Base-by-base conservation (phyloP, 2,888 invertebrate species). In the Lagria hirta region DNA sequence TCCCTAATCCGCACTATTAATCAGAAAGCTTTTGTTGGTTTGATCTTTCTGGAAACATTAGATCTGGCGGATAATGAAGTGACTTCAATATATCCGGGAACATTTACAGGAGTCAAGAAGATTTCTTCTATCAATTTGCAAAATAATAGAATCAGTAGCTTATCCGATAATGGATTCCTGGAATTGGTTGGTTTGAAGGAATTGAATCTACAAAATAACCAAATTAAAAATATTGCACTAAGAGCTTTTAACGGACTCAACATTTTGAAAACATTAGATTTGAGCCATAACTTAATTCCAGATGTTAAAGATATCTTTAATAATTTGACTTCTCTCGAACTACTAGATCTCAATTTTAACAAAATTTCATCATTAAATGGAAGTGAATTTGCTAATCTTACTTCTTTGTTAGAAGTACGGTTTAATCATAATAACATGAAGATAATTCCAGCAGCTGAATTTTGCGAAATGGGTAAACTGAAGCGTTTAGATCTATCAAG, bases 31-130 rank as follows among this genome's bases (percentile, higher is more conserved):
- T 71, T 71, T 41, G 63, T 70, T 11, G 71, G 71, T 1, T 47
- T 71, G 21, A 66, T 70, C 8, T 71, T 68, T 43, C 35, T 71
- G 40, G 58, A 65, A 45, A 57, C 50, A 14, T 46, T 71, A 4
- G 48, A 55, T 18, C 38, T 71, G 22, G 52, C 61, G 18, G 36
- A 65, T 45, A 71, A 71, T 50, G 43, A 51, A 3, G 68, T 71
- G 15, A 52, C 48, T 45, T 57, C 56, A 2, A 61, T 71, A 10
- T 55, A 55, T 26, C 61, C 68, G 0, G 64, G 61, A 7, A 68
- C 68, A 1, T 71, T 71, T 43, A 56, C 42, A 7, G 70, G 69
- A 2, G 64, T 69, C 4, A 68, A 66, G 43, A 71, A 70, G 43
- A 55, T 72, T n/a, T 48, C 52, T 14, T 47, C 30, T n/a, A 51